A percentile compares a stretch with the other conserved stretches of the same genome.
Conservation (phyloP, 2,113 vertebrate genomes). For the Petroica traversi region DNA sequence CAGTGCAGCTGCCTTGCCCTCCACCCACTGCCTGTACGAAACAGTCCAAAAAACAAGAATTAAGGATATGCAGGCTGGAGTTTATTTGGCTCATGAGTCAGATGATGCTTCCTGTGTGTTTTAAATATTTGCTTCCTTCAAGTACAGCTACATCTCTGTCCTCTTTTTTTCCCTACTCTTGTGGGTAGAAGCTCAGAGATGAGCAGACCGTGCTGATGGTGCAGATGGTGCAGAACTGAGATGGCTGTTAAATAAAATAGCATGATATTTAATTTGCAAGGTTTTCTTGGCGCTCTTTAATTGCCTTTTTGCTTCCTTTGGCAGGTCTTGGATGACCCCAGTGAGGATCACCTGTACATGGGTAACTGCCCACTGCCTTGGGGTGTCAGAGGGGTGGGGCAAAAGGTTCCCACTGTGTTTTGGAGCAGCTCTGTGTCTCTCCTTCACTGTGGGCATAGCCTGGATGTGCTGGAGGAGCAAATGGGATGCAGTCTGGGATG, state of each 20-base stretch:
- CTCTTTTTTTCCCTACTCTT: background rate
- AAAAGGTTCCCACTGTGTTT: background rate
- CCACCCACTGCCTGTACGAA: background rate
- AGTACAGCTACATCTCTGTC: constrained; percentile 2
- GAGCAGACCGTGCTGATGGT: background rate
- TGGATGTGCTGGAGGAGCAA: background rate
- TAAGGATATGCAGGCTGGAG: background rate
- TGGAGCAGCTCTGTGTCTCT: background rate
- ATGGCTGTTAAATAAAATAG: background rate
- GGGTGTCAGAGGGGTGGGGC: background rate
- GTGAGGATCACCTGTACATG: constrained; percentile 98
- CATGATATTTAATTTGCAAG: background rate
- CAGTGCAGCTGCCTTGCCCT: background rate
- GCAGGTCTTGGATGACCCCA: constrained; percentile 96
- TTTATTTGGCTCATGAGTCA: constrained; percentile 45
- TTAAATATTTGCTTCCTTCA: constrained; percentile 48
- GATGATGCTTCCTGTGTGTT: constrained; percentile 25
- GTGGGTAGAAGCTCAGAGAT: background rate
- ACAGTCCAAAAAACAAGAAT: background rate
- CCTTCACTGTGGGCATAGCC: background rate
- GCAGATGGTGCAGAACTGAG: background rate
- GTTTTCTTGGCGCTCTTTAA: background rate
- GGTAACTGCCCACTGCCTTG: constrained; percentile 73
- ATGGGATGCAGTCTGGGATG: background rate
- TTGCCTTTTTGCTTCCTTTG: constrained; percentile 9